Evolutionary conservation across 2,888 invertebrate genomes (phyloP).

Genomic region (Hartigia nigra): DNA sequence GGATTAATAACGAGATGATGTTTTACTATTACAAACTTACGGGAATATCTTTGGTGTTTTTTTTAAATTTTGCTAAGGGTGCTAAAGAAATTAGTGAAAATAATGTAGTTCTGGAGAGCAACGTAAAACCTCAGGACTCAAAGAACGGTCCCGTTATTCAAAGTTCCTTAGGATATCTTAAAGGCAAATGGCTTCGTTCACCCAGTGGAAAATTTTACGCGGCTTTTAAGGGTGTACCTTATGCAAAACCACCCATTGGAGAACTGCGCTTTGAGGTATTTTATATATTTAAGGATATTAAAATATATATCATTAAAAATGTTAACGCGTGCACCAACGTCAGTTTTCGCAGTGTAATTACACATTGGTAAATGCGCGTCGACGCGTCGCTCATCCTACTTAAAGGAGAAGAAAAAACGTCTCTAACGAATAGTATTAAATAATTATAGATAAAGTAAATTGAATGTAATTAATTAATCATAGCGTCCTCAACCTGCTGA

Average conservation of each 20-base stretch:
- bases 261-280: slow-evolving; percentile 19
- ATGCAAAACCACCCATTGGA: slow-evolving; percentile 17
- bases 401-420: neutral
- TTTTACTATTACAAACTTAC: neutral
- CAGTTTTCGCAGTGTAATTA: neutral
- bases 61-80: neutral
- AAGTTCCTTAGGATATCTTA: slow-evolving; percentile 15
- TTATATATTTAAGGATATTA: neutral
- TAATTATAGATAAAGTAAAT: neutral
- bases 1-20: neutral
- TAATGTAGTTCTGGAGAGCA: neutral
- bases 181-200: slow-evolving; percentile 16
- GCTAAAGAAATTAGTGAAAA: neutral
- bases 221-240: slow-evolving; percentile 23
- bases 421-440: neutral
- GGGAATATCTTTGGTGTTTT: neutral
- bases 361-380: neutral
- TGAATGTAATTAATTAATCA: neutral
- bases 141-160: slow-evolving; percentile 4
- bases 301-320: neutral
- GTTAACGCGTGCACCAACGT: neutral
- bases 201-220: slow-evolving; percentile 12
- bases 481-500: slow-evolving; percentile 16
- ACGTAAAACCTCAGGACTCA: neutral
- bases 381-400: neutral